Percentiles rank a stretch among this genome's conserved stretches.
Evolutionary conservation across 2,888 invertebrate species (phyloP).

Genomic region (Cylloceria caligata): DNA sequence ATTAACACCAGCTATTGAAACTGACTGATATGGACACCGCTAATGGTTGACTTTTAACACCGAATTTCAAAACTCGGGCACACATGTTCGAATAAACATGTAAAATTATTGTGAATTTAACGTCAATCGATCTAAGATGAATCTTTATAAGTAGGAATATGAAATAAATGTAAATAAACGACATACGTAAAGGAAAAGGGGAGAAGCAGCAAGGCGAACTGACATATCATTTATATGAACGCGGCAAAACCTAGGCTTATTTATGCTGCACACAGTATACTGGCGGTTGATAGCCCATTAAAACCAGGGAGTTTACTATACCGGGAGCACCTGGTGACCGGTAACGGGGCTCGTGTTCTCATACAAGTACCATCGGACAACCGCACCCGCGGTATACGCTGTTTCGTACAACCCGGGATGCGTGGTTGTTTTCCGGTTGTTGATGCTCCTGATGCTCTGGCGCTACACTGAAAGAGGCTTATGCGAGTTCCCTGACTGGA

Average conservation of each 20-base stretch:
- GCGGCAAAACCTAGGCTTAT: conserved; percentile 28
- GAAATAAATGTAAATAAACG: not conserved
- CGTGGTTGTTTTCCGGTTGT: conserved; percentile 45
- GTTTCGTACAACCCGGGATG: conserved; percentile 37
- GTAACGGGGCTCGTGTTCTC: conserved; percentile 21
- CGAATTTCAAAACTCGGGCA: too few species aligned
- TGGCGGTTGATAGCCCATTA: conserved; percentile 42
- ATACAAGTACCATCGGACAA: conserved; percentile 40
- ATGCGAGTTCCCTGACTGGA: conserved; percentile 55
- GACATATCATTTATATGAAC: conserved; percentile 54
- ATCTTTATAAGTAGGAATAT: not conserved
- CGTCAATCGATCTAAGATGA: too few species aligned
- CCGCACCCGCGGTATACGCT: conserved; percentile 42
- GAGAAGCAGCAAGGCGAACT: not conserved
- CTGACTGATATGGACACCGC: too few species aligned
- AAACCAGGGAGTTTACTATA: conserved; percentile 48
- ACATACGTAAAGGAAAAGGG: conserved; percentile 2
- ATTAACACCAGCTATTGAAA: too few species aligned
- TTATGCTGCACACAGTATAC: conserved; percentile 40
- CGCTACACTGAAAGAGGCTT: conserved; percentile 21
- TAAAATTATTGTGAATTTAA: too few species aligned
- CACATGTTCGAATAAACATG: too few species aligned
- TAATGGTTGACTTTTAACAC: too few species aligned
- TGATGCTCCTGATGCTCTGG: conserved; percentile 30
- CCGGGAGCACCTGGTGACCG: conserved; percentile 31